Evolutionary conservation across 2,888 invertebrate genomes (phyloP).

Genomic region (Melipona bicolor): DNA sequence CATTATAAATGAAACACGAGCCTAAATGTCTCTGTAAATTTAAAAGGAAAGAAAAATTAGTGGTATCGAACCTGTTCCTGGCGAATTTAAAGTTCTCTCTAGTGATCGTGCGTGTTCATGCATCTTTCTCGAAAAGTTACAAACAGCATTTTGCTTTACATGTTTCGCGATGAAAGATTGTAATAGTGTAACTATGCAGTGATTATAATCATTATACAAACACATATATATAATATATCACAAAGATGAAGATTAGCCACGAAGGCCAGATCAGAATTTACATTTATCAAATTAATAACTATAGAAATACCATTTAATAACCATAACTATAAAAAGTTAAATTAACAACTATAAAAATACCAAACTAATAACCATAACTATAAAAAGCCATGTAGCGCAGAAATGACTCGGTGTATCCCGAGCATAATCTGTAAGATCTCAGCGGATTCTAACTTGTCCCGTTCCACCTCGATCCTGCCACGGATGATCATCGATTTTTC

Average conservation of each 20-base stretch:
- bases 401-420: neutral
- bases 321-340: no score
- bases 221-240: no score
- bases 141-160: neutral
- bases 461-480: constrained; percentile 2
- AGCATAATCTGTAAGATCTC: neutral
- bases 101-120: neutral
- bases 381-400: no score
- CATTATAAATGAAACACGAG: neutral
- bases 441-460: neutral
- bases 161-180: neutral
- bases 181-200: no score
- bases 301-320: no score
- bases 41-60: no score
- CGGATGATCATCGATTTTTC: constrained; percentile 29
- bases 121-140: neutral
- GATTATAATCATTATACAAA: no score
- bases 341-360: no score
- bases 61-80: neutral
- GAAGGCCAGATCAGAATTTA: no score
- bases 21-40: neutral
- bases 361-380: no score
- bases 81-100: neutral
- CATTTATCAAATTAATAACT: no score
- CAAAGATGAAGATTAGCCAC: no score